Percentiles rank a stretch among this genome's conserved stretches.
phyloP scores from a whole-genome alignment of 2,797 vertebrate genomes.

The Eospalax fontanierii region DNA sequence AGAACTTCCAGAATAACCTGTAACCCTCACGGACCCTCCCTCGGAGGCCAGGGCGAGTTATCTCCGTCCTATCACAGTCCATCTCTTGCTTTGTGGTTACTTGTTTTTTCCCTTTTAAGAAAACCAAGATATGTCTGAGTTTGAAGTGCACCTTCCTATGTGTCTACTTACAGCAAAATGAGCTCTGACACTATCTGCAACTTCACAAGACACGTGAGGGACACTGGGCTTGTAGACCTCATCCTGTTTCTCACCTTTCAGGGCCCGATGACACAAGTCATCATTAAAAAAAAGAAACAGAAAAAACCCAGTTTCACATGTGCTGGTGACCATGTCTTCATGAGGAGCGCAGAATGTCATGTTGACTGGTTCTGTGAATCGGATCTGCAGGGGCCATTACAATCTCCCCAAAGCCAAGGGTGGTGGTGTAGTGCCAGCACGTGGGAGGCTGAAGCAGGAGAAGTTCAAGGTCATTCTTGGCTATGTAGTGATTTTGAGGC shows the following conservation, averaged over 20 bases:
- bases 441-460: not conserved
- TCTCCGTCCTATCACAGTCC: not conserved
- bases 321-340: not conserved
- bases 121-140: not conserved
- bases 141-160: not conserved
- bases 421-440: not conserved
- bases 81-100: not conserved
- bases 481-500: not conserved
- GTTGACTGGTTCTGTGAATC: not conserved
- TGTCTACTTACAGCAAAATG: not conserved
- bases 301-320: not conserved
- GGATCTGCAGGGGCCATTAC: not conserved
- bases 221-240: not conserved
- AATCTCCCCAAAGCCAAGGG: not conserved
- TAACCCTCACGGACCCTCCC: not conserved
- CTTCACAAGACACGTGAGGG: not conserved
- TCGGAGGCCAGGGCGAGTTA: not conserved
- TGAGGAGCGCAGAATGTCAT: not conserved
- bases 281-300: too few relatives aligned
- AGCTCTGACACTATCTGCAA: not conserved
- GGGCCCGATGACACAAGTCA: not conserved
- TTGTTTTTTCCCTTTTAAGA: slow-evolving; percentile 10
- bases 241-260: not conserved
- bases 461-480: not conserved
- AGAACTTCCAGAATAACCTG: not conserved